These are phyloP conservation scores for Notodonta dromedarius DNA, from an alignment of 2,888 invertebrate species.

Conservation along the genomic window DNA sequence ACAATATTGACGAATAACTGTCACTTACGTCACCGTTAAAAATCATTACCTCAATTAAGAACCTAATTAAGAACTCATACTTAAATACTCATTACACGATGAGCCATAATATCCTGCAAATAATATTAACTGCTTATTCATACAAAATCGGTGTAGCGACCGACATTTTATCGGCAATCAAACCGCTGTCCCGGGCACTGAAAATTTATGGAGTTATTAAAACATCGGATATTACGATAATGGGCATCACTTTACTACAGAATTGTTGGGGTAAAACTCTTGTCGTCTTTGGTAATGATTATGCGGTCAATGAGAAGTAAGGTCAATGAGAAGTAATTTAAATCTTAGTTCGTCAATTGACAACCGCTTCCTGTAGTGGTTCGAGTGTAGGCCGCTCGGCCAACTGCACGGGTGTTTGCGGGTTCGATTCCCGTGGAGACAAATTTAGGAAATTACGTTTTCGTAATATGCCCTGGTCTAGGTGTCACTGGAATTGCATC, in stretches of 20 bases:
- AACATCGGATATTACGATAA: slow-evolving; percentile 51
- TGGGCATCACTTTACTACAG: slow-evolving; percentile 47
- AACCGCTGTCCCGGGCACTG: slow-evolving; percentile 54
- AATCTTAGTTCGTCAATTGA: no score
- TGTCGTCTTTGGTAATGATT: slow-evolving; percentile 1
- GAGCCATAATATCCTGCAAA: slow-evolving; percentile 62
- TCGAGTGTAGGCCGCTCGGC: no score
- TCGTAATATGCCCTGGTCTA: no score
- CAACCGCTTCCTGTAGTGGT: no score
- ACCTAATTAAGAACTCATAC: neutral
- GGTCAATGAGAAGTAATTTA: neutral
- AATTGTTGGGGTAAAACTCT: slow-evolving; percentile 37
- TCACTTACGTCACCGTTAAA: neutral
- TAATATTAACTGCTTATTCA: slow-evolving; percentile 68
- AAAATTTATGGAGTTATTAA: slow-evolving; percentile 65
- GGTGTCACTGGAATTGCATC: no score
- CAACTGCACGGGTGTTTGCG: no score
- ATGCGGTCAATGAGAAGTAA: neutral
- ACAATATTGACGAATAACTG: no score
- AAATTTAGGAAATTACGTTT: no score
- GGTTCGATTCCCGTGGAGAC: no score
- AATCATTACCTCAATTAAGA: neutral
- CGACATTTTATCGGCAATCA: slow-evolving; percentile 68
- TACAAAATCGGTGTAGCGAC: slow-evolving; percentile 54
- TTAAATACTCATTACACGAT: slow-evolving; percentile 14